Evolutionary conservation across 1,140 invertebrate genomes (phyloP), one percentile per base, ranked within the genome.

Genomic region (Drosophila azteca): DNA sequence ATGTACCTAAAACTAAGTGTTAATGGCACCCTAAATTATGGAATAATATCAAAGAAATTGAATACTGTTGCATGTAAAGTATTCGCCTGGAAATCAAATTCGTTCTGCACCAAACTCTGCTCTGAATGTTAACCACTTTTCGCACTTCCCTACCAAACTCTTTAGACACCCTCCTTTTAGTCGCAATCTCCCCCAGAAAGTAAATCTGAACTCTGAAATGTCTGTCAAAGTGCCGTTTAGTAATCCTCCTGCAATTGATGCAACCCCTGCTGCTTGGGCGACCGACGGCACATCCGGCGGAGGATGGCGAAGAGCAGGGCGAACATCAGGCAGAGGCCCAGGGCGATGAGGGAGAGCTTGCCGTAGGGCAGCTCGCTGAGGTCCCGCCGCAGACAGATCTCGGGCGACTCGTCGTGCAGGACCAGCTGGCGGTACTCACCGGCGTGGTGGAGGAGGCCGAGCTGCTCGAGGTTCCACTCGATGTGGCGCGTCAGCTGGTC

Each of bases 401-500:
- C 94, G 3, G 94, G 93, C 2, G 94, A 93, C 79, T 95, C 95
- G 79, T 95, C 95, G 74, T 94, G 93, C 48, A 94, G 90, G 35
- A 93, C 91, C 20, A 93, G 92, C 54, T 87, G 83, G 6, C 90
- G 66, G 77, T 71, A 92, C 29, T 93, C 90, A 9, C 92, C 91
- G 71, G 93, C 93, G 26, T 75, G 81, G 29, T 91, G 81, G 22
- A 93, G 89, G 71, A 94, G 93, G 5, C 93, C 93, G 49, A 94
- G 85, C 48, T 93, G 92, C 66, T 93, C 92, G 62, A 94, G 88
- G 84, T 93, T 94, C 72, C 94, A 93, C 77, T 94, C 93, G 59
- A 92, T 69, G 90, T 93, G 91, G 54, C 82, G 92, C 92, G 72
- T 93, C 84, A 91, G 92, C 85, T 88, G 92, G 90, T 67, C 93